Conservation (phyloP, 2,888 invertebrate genomes). For the Erebia ligea region DNA sequence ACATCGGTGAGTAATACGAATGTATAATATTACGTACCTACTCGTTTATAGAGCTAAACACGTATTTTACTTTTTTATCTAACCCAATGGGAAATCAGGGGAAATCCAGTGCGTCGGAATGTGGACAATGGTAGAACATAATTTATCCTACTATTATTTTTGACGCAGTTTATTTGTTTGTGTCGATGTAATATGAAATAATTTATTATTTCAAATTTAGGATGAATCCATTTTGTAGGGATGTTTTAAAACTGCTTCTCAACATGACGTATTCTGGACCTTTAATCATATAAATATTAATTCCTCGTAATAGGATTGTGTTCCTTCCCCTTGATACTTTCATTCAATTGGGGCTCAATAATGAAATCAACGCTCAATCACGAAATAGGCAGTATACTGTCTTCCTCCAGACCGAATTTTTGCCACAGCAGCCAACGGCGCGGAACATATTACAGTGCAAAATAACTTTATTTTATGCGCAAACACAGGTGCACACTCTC, state of each 20-base stretch:
- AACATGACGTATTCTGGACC: too few relatives aligned
- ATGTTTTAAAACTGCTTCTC: neutral
- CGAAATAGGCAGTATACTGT: too few relatives aligned
- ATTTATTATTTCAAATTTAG: neutral
- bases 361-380: too few relatives aligned
- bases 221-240: neutral
- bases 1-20: neutral
- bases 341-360: too few relatives aligned
- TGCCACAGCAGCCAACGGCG: too few relatives aligned
- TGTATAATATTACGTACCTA: neutral
- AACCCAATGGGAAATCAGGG: constrained; percentile 9
- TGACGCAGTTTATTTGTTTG: neutral
- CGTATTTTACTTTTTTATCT: constrained; percentile 5
- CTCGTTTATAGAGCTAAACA: neutral
- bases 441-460: too few relatives aligned
- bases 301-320: too few relatives aligned
- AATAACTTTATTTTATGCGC: too few relatives aligned
- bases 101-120: constrained; percentile 7
- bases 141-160: neutral
- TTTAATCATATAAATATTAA: too few relatives aligned
- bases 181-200: neutral
- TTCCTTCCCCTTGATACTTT: too few relatives aligned
- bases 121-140: constrained; percentile 1
- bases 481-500: too few relatives aligned
- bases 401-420: too few relatives aligned